Base-by-base conservation (phyloP, 2,888 invertebrate species). In the Trichacis sp. region DNA sequence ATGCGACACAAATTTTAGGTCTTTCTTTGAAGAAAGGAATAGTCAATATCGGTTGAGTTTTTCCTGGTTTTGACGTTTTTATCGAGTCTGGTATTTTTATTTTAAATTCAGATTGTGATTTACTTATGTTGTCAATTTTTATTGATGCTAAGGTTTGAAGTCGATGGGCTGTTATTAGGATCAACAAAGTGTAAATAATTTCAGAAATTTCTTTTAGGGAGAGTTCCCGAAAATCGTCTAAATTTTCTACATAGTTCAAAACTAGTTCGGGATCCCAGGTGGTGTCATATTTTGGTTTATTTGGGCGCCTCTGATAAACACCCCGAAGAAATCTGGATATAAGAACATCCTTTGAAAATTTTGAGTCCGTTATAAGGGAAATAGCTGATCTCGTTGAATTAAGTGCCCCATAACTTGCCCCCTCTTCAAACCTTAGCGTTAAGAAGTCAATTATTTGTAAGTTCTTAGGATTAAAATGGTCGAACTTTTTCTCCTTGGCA, bases 301-400 rank as follows among this genome's bases (percentile, higher is more conserved):
- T 1, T 2, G 64, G 68, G 20, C 59, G 51, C 1, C 49, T 2
- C 11, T 14, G 52, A 46, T 20, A 51, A 2, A 62, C 30, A 0
- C 59, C 59, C 15, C 62, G 64, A 9, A 68, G 50, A 36, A 58
- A 62, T 1, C 64, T 11, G n/a, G 45, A 36, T 2, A 64, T 6
- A 2, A n/a, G 4, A 0, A 12, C 8, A 30, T 48, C 36, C 9
- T 56, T 30, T 4, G 42, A 24, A 1, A 69, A 17, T 5, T 60
- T 53, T 1, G 53, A 48, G 1, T 20, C 38, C 1, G 18, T 20
- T 1, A 66, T 11, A 0, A 66, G n/a, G 1, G 64, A 55, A n/a
- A 69, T 43, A 1, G 64, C 64, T 0, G 67, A 53, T 14, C 67
- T 40, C 8, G 18, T 14, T 1, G 61, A 43, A 18, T 67, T 67